phyloP scores from a whole-genome alignment of 2,888 invertebrate genomes.

The Byasa hedistus region DNA sequence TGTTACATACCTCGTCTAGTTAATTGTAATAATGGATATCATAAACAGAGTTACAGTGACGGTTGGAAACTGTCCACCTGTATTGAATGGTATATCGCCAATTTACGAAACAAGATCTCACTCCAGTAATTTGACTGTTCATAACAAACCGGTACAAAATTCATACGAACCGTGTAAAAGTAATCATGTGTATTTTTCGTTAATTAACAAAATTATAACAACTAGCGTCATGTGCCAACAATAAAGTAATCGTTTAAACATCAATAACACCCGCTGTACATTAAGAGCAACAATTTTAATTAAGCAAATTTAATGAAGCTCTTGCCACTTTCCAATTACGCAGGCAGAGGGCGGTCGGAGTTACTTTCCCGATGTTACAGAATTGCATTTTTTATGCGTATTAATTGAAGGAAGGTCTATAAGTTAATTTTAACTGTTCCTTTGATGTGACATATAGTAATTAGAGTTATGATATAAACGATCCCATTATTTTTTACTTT shows the following conservation, averaged over 20 bases:
- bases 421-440: background rate
- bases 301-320: constrained; percentile 22
- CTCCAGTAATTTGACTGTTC: background rate
- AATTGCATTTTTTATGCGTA: constrained; percentile 12
- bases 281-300: constrained; percentile 13
- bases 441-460: background rate
- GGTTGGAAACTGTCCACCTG: too few species aligned
- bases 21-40: too few species aligned
- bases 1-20: too few species aligned
- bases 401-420: constrained; percentile 7
- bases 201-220: background rate
- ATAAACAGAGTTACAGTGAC: too few species aligned
- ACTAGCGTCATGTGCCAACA: background rate
- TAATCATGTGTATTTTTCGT: background rate
- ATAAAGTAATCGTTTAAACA: constrained; percentile 11
- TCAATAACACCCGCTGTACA: constrained; percentile 4
- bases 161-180: background rate
- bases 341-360: background rate
- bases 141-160: background rate
- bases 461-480: background rate
- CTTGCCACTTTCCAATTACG: constrained; percentile 24
- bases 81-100: too few species aligned
- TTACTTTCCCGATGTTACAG: constrained; percentile 23
- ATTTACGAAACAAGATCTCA: too few species aligned
- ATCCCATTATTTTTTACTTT: too few species aligned